Percentiles rank a stretch among this genome's conserved stretches.
Evolutionary conservation across 23 tunicate genomes (phyloP).

Genomic region (Ciona savignyi): DNA sequence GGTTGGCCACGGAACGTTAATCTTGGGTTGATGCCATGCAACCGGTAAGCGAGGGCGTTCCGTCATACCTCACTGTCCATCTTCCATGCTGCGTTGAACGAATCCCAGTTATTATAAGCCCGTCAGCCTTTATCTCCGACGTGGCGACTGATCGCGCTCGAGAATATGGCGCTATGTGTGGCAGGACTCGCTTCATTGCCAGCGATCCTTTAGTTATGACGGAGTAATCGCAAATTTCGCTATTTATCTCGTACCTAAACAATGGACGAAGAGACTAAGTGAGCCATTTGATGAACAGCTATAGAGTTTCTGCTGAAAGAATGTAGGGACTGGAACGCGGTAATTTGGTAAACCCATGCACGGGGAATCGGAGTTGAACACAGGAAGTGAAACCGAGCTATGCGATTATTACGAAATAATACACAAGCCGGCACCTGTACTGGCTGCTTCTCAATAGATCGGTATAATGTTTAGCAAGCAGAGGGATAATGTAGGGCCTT

Average conservation of each 20-base stretch:
- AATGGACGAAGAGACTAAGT: not conserved
- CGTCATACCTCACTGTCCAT: not conserved
- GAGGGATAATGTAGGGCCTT: not conserved
- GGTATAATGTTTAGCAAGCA: conserved; percentile 14
- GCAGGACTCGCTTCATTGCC: conserved; percentile 10
- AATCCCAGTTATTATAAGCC: not conserved
- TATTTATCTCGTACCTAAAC: not conserved
- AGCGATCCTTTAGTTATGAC: conserved; percentile 13
- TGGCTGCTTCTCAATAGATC: not conserved
- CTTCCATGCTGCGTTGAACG: not conserved
- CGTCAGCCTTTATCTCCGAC: not conserved
- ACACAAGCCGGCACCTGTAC: conserved; percentile 7
- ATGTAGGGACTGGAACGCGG: not conserved
- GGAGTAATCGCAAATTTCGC: not conserved
- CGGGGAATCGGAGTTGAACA: not conserved
- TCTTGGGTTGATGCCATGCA: not conserved
- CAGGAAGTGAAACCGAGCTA: not conserved
- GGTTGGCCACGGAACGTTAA: not conserved
- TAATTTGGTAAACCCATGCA: not conserved
- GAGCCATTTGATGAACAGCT: not conserved
- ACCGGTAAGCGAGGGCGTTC: not conserved
- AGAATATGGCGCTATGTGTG: conserved; percentile 13
- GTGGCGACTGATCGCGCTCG: not conserved
- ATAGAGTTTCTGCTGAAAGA: not conserved
- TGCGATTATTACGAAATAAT: conserved; percentile 14